Base-by-base conservation (phyloP, 2,797 vertebrate genomes). In the Peromyscus melanophrys region DNA sequence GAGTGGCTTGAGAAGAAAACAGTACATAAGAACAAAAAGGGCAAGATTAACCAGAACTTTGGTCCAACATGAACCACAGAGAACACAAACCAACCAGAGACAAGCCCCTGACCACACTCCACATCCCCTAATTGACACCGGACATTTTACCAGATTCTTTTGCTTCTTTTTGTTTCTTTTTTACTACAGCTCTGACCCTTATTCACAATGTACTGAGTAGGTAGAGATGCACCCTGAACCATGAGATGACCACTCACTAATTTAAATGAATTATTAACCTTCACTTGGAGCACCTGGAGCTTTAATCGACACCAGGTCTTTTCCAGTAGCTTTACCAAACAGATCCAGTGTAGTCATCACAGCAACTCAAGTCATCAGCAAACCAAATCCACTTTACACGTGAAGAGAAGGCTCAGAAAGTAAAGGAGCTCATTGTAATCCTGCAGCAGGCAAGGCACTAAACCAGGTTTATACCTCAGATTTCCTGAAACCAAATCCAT, bases 221-320 rank as follows among this genome's bases (percentile, higher is more conserved):
- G 34, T 37, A 46, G n/a, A 89, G 71, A 86, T 8, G 16, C 29
- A n/a, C 65, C 67, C 88, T 59, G 12, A 92, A 80, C 37, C 69
- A 73, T n/a, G 73, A 55, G 46, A 67, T 43, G 13, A 29, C 49
- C 61, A 80, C 3, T 27, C 52, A 69, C 17, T 75, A 69, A 81
- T 31, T 89, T 96, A 80, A 93, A 55, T 96, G 63, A 81, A 43
- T 14, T 67, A 5, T n/a, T 13, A 12, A 46, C 37, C 63, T 80
- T 86, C 73, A 78, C 21, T 82, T n/a, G 67, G 67, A n/a, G 34
- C 80, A 75, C 21, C 89, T 80, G 67, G 40, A 16, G 21, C 77
- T 77, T 95, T 78, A 83, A 76, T 81, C 43, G 75, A 77, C n/a
- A 43, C 31, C 34, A 7, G 7, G 6, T 77, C 49, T 94, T 86